These are phyloP conservation scores for Caenorhabditis sp. DNA, from an alignment of 2,888 invertebrate genomes.

Conservation along the genomic window DNA sequence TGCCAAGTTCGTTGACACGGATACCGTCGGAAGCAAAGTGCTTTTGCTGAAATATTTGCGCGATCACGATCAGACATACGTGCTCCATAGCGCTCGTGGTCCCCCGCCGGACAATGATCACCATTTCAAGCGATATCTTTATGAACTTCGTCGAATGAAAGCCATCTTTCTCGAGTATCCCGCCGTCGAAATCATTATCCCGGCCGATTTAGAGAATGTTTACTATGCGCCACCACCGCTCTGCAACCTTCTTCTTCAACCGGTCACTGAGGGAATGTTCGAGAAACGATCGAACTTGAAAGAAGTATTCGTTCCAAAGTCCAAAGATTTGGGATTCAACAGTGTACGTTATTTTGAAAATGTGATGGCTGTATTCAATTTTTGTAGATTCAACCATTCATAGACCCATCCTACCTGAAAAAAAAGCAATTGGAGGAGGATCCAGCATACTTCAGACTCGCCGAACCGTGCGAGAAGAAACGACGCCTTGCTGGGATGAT, in stretches of 20 bases:
- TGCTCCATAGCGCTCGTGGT: too few species aligned
- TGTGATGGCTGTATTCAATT: too few species aligned
- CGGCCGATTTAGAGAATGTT: not conserved
- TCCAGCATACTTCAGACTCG: too few species aligned
- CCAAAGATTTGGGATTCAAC: constrained; percentile 5
- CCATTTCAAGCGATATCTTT: too few species aligned
- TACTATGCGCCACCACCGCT: constrained; percentile 21
- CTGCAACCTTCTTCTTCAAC: constrained; percentile 5
- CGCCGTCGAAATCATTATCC: not conserved
- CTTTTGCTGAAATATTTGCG: not conserved
- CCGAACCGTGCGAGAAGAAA: too few species aligned
- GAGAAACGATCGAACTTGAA: not conserved
- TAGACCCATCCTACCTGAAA: too few species aligned
- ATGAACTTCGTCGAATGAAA: too few species aligned
- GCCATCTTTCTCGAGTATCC: constrained; percentile 5
- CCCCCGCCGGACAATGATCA: too few species aligned
- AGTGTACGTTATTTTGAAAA: not conserved
- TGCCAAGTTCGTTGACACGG: not conserved
- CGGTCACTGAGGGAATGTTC: not conserved
- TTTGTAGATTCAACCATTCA: too few species aligned
- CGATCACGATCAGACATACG: too few species aligned
- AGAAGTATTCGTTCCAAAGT: not conserved
- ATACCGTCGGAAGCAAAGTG: not conserved
- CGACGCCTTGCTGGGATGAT: too few species aligned
- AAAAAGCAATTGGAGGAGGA: too few species aligned